Evolutionary conservation across 2,888 invertebrate species (phyloP), one percentile per base, ranked within the genome.

Genomic region (Nowickia ferox): DNA sequence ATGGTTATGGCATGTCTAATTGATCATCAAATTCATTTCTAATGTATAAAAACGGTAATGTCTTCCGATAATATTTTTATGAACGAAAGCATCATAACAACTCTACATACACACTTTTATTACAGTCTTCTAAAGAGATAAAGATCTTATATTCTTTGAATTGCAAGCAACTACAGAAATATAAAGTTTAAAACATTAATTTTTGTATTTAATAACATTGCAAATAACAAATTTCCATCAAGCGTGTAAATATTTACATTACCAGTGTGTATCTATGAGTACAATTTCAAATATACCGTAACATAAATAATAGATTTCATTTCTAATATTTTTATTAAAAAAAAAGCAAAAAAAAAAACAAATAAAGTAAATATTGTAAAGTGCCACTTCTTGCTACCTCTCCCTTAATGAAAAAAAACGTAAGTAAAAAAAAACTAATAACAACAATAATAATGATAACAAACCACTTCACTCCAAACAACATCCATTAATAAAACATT

Each of bases 271-370:
- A 65, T 79, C 71, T 79, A 9, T 38, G 51, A 79, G 38, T 75
- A 80, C 57, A 59, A 66, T 80, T 76, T 80, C 59, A 59, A 30
- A 76, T 71, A 76, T 80, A 76, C 76, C 80, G 80, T 84, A 71
- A 61, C 46, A 68, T 68, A 66, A 77, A 76, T 48, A 78, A 77
- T 55, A 80, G 22, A 48, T 51, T 51, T 74, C n/a, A 66, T 48
- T 42, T 80, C 66, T 42, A 80, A 80, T 44, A 71, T 78, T 48
- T 55, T 11, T 42, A 38, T 8, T 48, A 1, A 38, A 17, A 13
- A 46, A 53, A 38, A 15, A 19, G 19, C 17, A 68, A n/a, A 30
- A 30, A 30, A 30, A 30, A 30, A 30, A 22, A 30, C 30, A 53
- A 55, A 71, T 17, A 38, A 79, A 44, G 17, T 30, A 69, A 61